These are phyloP conservation scores for Glomeris maerens DNA, from an alignment of 1,140 invertebrate genomes.

Conservation along the genomic window DNA sequence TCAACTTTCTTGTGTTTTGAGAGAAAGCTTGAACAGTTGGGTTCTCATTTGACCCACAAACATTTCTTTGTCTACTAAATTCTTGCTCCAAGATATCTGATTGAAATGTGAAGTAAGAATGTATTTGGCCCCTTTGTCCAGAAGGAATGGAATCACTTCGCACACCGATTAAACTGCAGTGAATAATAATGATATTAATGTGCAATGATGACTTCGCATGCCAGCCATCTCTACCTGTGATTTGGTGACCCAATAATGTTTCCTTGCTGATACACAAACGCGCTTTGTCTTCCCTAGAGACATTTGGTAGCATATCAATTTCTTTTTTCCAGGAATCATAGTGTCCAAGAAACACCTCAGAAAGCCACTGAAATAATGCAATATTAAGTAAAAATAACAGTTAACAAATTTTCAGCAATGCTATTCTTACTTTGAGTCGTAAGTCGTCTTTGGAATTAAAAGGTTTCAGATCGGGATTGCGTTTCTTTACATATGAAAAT, in stretches of 20 bases:
- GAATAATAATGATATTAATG: no score
- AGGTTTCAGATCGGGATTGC: neutral
- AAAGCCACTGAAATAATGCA: neutral
- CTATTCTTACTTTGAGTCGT: neutral
- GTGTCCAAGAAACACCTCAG: neutral
- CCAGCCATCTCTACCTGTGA: no score
- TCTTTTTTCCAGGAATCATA: neutral
- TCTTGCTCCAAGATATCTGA: slow-evolving; percentile 4
- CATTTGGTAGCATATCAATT: neutral
- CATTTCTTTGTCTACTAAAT: slow-evolving; percentile 4
- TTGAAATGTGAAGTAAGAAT: no score
- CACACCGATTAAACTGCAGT: no score
- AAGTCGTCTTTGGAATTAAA: neutral
- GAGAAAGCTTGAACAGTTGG: neutral
- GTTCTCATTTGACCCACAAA: slow-evolving; percentile 2
- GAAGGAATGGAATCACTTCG: no score
- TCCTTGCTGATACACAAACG: neutral
- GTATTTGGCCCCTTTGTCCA: no score
- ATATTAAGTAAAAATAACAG: neutral
- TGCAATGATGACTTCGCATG: no score
- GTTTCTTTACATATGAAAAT: neutral
- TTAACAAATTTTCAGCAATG: neutral
- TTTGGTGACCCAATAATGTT: neutral
- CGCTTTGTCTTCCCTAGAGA: neutral
- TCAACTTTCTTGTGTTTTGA: no score